Evolutionary conservation across 64 coral and sea anemone species (phyloP).

Genomic region (Montipora foliosa): DNA sequence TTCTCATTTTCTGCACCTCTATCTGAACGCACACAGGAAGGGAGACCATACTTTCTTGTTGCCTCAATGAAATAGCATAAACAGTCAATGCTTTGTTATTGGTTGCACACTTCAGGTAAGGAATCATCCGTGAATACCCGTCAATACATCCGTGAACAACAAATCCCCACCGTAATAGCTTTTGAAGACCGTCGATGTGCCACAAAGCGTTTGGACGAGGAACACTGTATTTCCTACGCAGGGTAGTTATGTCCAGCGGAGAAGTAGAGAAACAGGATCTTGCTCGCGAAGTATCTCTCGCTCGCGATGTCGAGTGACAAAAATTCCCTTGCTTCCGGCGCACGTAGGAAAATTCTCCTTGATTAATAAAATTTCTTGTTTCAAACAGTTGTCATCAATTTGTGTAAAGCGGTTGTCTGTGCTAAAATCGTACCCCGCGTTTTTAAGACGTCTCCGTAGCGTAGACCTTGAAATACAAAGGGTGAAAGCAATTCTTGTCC

Average conservation of each 20-base stretch:
- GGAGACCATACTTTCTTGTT: background rate
- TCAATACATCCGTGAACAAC: slow-evolving; percentile 37
- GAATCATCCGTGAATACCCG: slow-evolving; percentile 3
- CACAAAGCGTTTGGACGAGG: slow-evolving; percentile 14
- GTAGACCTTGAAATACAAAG: too few relatives aligned
- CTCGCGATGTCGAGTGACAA: background rate
- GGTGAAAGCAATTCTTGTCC: too few relatives aligned
- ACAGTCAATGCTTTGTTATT: slow-evolving; percentile 31
- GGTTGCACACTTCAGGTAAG: slow-evolving; percentile 19
- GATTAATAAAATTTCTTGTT: background rate
- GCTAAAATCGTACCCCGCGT: background rate
- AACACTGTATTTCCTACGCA: background rate
- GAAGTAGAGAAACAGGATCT: background rate
- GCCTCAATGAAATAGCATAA: background rate
- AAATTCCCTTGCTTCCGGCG: background rate
- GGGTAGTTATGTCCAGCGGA: background rate
- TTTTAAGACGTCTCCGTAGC: too few relatives aligned
- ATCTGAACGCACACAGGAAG: slow-evolving; percentile 23
- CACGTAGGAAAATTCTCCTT: background rate
- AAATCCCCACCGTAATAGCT: slow-evolving; percentile 7
- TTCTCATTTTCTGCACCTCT: slow-evolving; percentile 18
- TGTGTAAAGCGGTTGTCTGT: background rate
- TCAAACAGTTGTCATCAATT: background rate
- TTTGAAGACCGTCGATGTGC: slow-evolving; percentile 18
- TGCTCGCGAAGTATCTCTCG: background rate